Base-by-base conservation (phyloP, 37 sponge, comb jelly and placozoan species). In the Dysidea cf. avara region DNA sequence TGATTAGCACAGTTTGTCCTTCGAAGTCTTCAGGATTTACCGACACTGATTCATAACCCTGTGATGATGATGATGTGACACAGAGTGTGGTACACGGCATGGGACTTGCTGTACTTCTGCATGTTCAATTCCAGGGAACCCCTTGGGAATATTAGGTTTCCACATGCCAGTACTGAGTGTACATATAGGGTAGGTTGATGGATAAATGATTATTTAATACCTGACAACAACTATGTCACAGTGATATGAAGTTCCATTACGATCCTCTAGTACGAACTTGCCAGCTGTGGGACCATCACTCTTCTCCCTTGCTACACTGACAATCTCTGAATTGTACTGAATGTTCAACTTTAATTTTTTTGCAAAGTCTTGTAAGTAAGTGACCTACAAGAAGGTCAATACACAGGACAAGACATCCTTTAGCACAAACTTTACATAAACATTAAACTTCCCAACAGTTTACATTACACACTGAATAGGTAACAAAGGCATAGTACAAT, bases 11-110 rank as follows among this genome's bases (percentile, higher is more conserved):
- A 21, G 50, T 43, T 67, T 96, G 75, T 1, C 71, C 83, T 55
- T 90, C 91, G 76, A 69, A 96, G 60, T 90, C 83, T 14, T 56
- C 75, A 5, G 81, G 88, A 39, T 96, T 69, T 30, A 86, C 35
- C 3, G 93, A 89, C 46, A 93, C 71, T 9, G 68, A 47, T 33
- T 96, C 97, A 53, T 96, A 96, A 16, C 89, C 84, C 97, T 96
- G 59, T 43, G 9, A 9, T 9, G 9, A n/a, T n/a, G n/a, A 12
- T 5, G 46, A 43, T n/a, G n/a, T n/a, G n/a, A 5, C 9, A 43
- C 9, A 43, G 5, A 5, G 9, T 43, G 46, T 43, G 46, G 46
- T 43, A 43, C 9, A 5, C 9, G 2, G 36, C 11, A 53, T 2
- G 26, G 49, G 12, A 57, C 61, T 12, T 24, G 9, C n/a, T 75